A percentile compares a stretch with the other conserved stretches of the same genome.
Evolutionary conservation across 2,888 invertebrate genomes (phyloP).

Genomic region (Himalopsyche japonica): DNA sequence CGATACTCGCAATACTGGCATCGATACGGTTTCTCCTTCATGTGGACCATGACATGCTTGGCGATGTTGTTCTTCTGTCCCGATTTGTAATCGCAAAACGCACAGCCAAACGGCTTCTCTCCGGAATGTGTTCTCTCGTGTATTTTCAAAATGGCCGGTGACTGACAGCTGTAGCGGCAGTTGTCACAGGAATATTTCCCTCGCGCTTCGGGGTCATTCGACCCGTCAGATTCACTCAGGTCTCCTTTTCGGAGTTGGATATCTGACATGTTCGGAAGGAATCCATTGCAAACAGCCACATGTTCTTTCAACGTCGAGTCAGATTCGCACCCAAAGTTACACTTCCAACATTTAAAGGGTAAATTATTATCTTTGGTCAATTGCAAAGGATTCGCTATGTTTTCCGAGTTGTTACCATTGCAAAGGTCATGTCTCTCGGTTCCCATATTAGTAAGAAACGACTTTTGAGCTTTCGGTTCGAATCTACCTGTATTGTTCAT

Average conservation of each 20-base stretch:
- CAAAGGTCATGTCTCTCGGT: background rate
- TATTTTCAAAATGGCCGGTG: conserved; percentile 57
- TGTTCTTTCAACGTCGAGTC: background rate
- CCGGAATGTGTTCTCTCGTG: conserved; percentile 58
- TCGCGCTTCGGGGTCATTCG: conserved; percentile 26
- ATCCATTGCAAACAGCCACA: background rate
- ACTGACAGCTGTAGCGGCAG: conserved; percentile 57
- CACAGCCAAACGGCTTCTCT: conserved; percentile 57
- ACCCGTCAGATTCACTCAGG: background rate
- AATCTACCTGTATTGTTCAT: background rate
- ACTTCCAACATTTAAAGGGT: conserved; percentile 8
- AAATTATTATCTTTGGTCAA: background rate
- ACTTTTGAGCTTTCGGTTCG: background rate
- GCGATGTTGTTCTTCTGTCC: conserved; percentile 60
- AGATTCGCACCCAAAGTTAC: background rate
- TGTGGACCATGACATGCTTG: conserved; percentile 58
- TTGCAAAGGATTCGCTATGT: background rate
- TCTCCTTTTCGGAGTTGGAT: background rate
- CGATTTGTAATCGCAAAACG: conserved; percentile 57
- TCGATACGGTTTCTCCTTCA: conserved; percentile 58
- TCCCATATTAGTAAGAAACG: background rate
- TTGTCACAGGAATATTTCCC: conserved; percentile 55
- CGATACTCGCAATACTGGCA: conserved; percentile 59
- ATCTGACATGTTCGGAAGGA: background rate
- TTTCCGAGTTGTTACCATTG: background rate